Base-by-base conservation (phyloP, 2,888 invertebrate species). In the Cosmorhoe ocellata region DNA sequence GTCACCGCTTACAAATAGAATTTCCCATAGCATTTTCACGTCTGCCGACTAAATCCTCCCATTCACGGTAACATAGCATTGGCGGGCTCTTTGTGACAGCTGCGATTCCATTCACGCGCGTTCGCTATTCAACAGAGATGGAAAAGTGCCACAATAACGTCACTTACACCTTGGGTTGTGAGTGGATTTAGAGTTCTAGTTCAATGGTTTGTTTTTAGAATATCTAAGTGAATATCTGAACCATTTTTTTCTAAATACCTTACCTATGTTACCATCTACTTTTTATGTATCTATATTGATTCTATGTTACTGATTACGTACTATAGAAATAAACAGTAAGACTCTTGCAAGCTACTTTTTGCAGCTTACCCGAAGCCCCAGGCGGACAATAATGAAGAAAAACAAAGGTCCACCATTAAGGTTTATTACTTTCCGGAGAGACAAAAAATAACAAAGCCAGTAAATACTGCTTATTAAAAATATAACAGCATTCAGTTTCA, bases 371-470 rank as follows among this genome's bases (percentile, higher is more conserved):
- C 58, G 65, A 66, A 64, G 70, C 66, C 67, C 60, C 58, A 51
- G 63, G 68, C 67, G 71, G 74, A 64, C 61, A 71, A 67, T 71
- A 76, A 81, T 79, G 75, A 81, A 78, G 81, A 77, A 82, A 81
- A 83, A 83, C 83, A 84, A 84, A 79, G 77, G 73, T 71, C 66
- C 49, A 51, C 76, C 24, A 24, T 82, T 81, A 81, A 74, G 74
- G 76, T 58, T 39, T 78, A 73, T 62, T 64, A 62, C 65, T 65
- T 61, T 59, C 63, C 67, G 67, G 37, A 12, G 70, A 71, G 74
- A 75, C 74, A 76, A 81, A 79, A 74, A 79, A 72, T 74, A 67
- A 59, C 58, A 58, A 58, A 55, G 52, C 33, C 30, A 64, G 63
- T 48, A 41, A 31, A 30, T 10, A 71, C 28, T 70, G 63, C 13